phyloP scores from a whole-genome alignment of 1,140 invertebrate genomes.

The Drosophila prosaltans region DNA sequence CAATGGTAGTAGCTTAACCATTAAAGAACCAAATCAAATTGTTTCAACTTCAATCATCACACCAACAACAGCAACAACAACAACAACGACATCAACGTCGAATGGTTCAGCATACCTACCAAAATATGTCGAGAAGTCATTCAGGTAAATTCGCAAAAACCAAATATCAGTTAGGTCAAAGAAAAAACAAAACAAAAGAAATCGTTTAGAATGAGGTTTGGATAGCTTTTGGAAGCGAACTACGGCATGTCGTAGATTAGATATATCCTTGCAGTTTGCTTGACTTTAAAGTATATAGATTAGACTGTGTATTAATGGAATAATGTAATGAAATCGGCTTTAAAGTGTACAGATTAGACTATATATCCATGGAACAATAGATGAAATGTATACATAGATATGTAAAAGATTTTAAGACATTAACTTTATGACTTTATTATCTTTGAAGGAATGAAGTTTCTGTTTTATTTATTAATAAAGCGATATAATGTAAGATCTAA shows the following conservation, averaged over 20 bases:
- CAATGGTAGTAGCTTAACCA: constrained; percentile 34
- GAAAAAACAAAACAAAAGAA: neutral
- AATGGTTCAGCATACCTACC: constrained; percentile 77
- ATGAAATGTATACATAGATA: too few relatives aligned
- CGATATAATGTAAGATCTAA: too few relatives aligned
- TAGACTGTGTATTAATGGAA: too few relatives aligned
- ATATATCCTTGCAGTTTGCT: neutral
- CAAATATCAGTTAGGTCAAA: constrained; percentile 6
- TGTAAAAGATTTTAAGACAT: too few relatives aligned
- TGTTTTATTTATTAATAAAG: too few relatives aligned
- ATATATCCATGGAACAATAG: too few relatives aligned
- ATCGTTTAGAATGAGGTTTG: too few relatives aligned
- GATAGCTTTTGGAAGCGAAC: neutral
- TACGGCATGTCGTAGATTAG: neutral
- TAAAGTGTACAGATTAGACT: too few relatives aligned
- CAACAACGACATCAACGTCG: constrained; percentile 43
- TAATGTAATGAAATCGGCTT: too few relatives aligned
- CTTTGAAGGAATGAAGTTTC: too few relatives aligned
- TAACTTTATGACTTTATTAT: too few relatives aligned
- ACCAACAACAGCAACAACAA: constrained; percentile 28
- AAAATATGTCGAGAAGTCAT: constrained; percentile 83
- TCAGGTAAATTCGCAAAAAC: constrained; percentile 76
- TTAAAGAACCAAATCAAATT: constrained; percentile 25
- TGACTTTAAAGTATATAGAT: neutral
- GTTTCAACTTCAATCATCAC: constrained; percentile 20